A percentile compares a stretch with the other conserved stretches of the same genome.
phyloP scores from a whole-genome alignment of 2,888 invertebrate genomes.

The Caenorhabditis sp. region DNA sequence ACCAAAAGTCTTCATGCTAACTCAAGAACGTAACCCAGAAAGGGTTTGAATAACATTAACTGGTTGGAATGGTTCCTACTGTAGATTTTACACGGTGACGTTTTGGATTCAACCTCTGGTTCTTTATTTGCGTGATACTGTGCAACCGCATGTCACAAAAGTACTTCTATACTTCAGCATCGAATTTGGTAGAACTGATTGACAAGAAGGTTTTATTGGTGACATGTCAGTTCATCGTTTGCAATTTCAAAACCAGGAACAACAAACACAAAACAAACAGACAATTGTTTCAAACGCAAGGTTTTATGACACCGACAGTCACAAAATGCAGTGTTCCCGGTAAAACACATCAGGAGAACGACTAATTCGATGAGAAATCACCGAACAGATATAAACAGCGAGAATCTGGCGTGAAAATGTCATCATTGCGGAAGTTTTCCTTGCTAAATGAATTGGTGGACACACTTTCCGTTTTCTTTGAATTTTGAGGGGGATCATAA shows the following conservation, averaged over 20 bases:
- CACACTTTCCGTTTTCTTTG: neutral
- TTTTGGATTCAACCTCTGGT: neutral
- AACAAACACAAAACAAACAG: constrained; percentile 25
- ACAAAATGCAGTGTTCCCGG: constrained; percentile 24
- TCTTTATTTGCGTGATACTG: constrained; percentile 1
- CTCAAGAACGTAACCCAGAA: constrained; percentile 2
- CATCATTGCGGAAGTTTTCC: constrained; percentile 10
- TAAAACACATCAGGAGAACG: constrained; percentile 11
- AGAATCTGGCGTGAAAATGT: constrained; percentile 16
- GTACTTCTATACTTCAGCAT: constrained; percentile 1
- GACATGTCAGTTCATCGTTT: neutral
- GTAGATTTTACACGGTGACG: neutral
- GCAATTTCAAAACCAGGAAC: neutral
- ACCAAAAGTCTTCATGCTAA: too few relatives aligned
- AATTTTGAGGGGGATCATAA: neutral
- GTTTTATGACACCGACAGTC: constrained; percentile 15
- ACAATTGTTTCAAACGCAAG: neutral
- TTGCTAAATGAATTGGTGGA: neutral
- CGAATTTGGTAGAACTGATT: neutral
- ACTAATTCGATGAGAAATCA: constrained; percentile 36
- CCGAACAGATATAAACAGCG: constrained; percentile 39
- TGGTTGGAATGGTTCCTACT: constrained; percentile 1
- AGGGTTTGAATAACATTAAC: neutral
- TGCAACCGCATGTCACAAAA: neutral
- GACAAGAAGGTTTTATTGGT: neutral